These are phyloP conservation scores for Oreocharis arfaki DNA, from an alignment of 2,113 vertebrate genomes.

Conservation along the genomic window DNA sequence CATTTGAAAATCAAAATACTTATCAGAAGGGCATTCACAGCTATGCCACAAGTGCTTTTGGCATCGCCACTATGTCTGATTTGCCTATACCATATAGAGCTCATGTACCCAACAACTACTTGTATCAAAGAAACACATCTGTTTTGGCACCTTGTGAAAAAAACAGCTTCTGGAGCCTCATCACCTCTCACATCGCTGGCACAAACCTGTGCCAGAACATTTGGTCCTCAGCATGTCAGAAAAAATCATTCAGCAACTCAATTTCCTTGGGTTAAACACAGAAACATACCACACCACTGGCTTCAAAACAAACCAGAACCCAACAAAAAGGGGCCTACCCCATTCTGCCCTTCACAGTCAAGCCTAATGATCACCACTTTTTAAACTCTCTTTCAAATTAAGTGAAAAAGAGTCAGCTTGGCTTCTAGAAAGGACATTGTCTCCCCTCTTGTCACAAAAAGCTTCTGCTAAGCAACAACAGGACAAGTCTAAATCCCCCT, in stretches of 20 bases:
- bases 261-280: background rate
- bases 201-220: constrained; percentile 16
- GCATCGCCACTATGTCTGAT: background rate
- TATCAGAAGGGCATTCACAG: background rate
- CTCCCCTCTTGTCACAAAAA: background rate
- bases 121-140: background rate
- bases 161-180: background rate
- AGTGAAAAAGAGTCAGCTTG: background rate
- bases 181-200: background rate
- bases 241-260: background rate
- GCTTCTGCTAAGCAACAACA: background rate
- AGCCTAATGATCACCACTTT: background rate
- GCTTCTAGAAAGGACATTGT: background rate
- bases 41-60: background rate
- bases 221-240: background rate
- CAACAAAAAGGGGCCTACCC: background rate
- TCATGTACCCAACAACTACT: background rate
- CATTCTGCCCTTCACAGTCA: background rate
- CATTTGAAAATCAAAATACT: background rate
- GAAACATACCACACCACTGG: background rate
- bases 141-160: background rate
- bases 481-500: background rate
- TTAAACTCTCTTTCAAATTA: background rate
- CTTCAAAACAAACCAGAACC: background rate
- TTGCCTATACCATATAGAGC: background rate